Base-by-base conservation (phyloP, 2,113 vertebrate genomes). In the Macrotus californicus region DNA sequence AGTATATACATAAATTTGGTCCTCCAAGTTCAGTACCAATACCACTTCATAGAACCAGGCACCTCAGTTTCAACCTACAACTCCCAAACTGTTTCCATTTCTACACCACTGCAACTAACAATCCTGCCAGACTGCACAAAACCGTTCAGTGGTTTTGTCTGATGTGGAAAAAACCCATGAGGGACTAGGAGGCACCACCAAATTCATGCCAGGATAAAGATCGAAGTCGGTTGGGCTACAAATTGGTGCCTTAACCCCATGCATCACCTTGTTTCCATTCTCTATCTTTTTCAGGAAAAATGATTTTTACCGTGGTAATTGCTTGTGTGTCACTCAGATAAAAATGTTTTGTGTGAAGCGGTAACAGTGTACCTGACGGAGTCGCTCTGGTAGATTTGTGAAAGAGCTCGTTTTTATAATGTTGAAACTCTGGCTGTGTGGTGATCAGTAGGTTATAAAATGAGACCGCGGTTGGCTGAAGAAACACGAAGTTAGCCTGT, bases 131-230 rank as follows among this genome's bases (percentile, higher is more conserved):
- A 95, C 91, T 96, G 96, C 86, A 97, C 73, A 96, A 96, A 97
- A 93, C 93, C 94, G 93, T 95, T 79, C 96, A 96, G 97, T 96
- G 96, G 97, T 97, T 97, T 97, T 95, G 93, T 97, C 96, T 97
- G 95, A 97, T 97, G 97, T 97, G 96, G 97, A 70, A 89, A 95
- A 93, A 96, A 89, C 91, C 96, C 83, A 96, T 59, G 88, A 93
- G 70, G 59, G 92, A 95, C 93, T 96, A 97, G 93, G 94, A 97
- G 88, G 90, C 94, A 66, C 94, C 90, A 95, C 87, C 86, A 96
- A 94, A 96, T 41, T 90, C 88, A 92, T 95, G 96, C 93, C 96
- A 96, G 85, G 48, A 91, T 95, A 96, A 96, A 96, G 95, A 96
- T 54, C 88, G 94, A 86, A 92, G 70, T 73, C 41, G 31, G 88